phyloP scores from a whole-genome alignment of 2,797 vertebrate species.

The Sebastes nivosus region DNA sequence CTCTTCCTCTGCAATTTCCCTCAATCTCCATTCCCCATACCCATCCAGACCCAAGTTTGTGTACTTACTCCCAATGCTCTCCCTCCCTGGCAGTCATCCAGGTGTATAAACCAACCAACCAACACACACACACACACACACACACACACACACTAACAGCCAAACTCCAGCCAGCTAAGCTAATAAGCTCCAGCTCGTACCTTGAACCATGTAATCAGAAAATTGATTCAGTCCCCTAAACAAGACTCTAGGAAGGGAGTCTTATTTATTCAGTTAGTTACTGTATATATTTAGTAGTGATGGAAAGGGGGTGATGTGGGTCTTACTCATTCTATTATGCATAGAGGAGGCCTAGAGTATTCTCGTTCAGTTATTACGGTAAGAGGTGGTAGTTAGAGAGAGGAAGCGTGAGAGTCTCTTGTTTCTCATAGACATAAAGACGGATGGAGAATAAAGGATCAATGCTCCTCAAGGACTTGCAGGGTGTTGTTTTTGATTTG shows the following conservation, averaged over 20 bases:
- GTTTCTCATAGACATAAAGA: not conserved
- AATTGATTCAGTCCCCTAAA: constrained; percentile 53
- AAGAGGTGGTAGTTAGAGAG: not conserved
- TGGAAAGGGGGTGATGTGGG: not conserved
- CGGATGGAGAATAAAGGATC: not conserved
- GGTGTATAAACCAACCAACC: constrained; percentile 15
- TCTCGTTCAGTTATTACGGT: not conserved
- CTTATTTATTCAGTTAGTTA: constrained; percentile 33
- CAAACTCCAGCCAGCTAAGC: constrained; percentile 28
- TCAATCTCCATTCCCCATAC: not conserved
- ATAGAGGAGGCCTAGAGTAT: not conserved
- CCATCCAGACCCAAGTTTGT: not conserved
- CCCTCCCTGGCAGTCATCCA: not conserved
- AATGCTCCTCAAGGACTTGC: not conserved
- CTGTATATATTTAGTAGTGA: constrained; percentile 1
- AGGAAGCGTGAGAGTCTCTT: not conserved
- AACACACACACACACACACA: constrained; percentile 7
- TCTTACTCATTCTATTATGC: not conserved
- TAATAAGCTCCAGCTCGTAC: constrained; percentile 57
- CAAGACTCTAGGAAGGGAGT: constrained; percentile 21
- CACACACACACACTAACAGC: not conserved
- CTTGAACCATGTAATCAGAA: constrained; percentile 62
- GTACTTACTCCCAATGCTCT: not conserved
- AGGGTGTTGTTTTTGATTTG: not conserved
- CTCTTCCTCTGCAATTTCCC: not conserved